A percentile compares a stretch with the other conserved stretches of the same genome.
phyloP scores from a whole-genome alignment of 2,113 vertebrate genomes.

The Nanorana parkeri region DNA sequence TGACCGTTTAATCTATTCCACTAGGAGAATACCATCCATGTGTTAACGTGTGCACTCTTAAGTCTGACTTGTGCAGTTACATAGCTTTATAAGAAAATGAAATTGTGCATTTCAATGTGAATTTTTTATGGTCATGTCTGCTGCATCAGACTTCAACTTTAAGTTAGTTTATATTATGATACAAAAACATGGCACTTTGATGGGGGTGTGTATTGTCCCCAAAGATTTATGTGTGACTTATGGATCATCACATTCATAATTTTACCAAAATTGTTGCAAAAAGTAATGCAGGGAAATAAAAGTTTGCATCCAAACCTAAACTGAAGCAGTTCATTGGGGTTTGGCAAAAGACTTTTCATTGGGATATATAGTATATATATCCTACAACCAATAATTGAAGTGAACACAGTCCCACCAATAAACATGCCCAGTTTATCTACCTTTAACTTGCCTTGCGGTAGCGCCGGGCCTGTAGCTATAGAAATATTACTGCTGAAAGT shows the following conservation, averaged over 20 bases:
- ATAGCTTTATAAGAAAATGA: constrained; percentile 74
- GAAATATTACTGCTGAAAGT: background rate
- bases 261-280: background rate
- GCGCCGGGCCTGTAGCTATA: too few relatives aligned
- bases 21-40: constrained; percentile 63
- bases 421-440: too few relatives aligned
- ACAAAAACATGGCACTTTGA: background rate
- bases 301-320: too few relatives aligned
- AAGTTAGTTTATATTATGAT: constrained; percentile 24
- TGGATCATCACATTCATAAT: constrained; percentile 4
- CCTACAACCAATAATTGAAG: too few relatives aligned
- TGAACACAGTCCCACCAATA: too few relatives aligned
- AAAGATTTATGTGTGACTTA: background rate
- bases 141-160: constrained; percentile 60
- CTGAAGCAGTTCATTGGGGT: too few relatives aligned
- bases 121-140: constrained; percentile 69
- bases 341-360: too few relatives aligned
- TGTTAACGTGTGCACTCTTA: constrained; percentile 78
- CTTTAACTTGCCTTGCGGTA: too few relatives aligned
- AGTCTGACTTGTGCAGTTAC: constrained; percentile 73
- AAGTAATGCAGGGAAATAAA: background rate
- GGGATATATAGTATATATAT: too few relatives aligned
- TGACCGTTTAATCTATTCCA: constrained; percentile 83
- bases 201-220: constrained; percentile 2
- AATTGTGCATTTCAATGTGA: constrained; percentile 64